These are phyloP conservation scores for Elegia similella DNA, from an alignment of 2,888 invertebrate species.

Conservation along the genomic window DNA sequence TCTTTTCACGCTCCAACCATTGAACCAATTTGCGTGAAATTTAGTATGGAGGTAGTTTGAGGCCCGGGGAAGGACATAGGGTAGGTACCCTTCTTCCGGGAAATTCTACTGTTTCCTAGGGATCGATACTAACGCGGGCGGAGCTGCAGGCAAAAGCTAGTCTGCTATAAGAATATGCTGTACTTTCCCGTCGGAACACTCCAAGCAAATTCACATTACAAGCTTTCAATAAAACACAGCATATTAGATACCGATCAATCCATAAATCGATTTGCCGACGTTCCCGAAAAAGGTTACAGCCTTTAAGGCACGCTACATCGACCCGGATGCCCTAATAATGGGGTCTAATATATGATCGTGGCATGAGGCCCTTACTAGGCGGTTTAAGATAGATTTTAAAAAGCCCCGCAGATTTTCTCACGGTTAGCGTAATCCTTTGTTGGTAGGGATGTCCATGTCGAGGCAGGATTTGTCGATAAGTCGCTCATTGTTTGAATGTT, in stretches of 20 bases:
- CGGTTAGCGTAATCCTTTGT: constrained; percentile 56
- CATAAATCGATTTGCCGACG: constrained; percentile 11
- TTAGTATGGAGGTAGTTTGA: too few species aligned
- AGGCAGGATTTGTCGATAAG: constrained; percentile 50
- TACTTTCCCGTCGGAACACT: neutral
- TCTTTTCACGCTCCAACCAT: too few species aligned
- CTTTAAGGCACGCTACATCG: constrained; percentile 25
- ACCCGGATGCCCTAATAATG: constrained; percentile 41
- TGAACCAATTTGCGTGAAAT: too few species aligned
- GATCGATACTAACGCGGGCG: too few species aligned
- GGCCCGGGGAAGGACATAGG: too few species aligned
- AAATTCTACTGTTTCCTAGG: too few species aligned
- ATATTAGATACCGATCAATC: constrained; percentile 14
- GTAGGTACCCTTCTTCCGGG: too few species aligned
- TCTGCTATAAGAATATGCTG: too few species aligned
- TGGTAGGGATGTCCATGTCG: constrained; percentile 44
- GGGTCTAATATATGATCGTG: constrained; percentile 53
- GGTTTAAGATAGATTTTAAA: constrained; percentile 61
- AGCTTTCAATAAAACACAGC: constrained; percentile 8
- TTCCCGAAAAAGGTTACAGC: constrained; percentile 14
- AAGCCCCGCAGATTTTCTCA: constrained; percentile 68
- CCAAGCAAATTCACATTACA: neutral
- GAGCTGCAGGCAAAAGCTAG: too few species aligned
- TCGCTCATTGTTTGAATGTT: constrained; percentile 12
- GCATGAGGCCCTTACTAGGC: constrained; percentile 35